phyloP scores from a whole-genome alignment of 2,797 vertebrate genomes.

The Chrosomus eos region DNA sequence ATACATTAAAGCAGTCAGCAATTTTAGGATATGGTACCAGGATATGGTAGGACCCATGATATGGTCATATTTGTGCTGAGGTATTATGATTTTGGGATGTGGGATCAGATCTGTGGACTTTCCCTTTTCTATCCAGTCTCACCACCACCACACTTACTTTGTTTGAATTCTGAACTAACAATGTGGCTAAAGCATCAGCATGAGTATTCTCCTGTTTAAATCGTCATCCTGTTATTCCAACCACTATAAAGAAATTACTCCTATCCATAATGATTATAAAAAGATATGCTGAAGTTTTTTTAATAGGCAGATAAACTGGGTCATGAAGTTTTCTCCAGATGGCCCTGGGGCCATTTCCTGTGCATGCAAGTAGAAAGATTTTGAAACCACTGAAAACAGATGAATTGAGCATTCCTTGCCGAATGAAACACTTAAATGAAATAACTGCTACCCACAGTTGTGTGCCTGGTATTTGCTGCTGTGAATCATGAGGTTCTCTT shows the following conservation, averaged over 20 bases:
- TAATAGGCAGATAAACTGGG: constrained; percentile 32
- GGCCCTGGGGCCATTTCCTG: constrained; percentile 33
- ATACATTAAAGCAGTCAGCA: constrained; percentile 34
- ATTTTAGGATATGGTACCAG: constrained; percentile 5
- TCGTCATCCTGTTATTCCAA: constrained; percentile 10
- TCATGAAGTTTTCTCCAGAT: constrained; percentile 21
- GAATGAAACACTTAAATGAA: constrained; percentile 24
- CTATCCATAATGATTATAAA: constrained; percentile 31
- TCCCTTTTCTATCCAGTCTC: constrained; percentile 14
- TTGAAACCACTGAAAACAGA: constrained; percentile 39
- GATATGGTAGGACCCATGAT: not conserved
- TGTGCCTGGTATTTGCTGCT: not conserved
- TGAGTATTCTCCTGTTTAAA: constrained; percentile 16
- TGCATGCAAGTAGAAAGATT: constrained; percentile 27
- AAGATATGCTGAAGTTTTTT: constrained; percentile 16
- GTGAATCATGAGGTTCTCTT: constrained; percentile 5
- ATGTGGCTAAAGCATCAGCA: constrained; percentile 22
- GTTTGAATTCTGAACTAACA: constrained; percentile 8
- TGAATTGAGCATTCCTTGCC: constrained; percentile 8
- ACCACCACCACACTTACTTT: constrained; percentile 5
- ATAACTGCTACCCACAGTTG: constrained; percentile 11
- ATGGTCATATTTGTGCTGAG: constrained; percentile 39
- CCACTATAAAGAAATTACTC: constrained; percentile 7
- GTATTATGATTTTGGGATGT: constrained; percentile 44
- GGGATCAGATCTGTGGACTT: constrained; percentile 48